Evolutionary conservation across 2,113 vertebrate species (phyloP), one percentile per base, ranked within the genome.

Genomic region (Orthochromis indermauri): DNA sequence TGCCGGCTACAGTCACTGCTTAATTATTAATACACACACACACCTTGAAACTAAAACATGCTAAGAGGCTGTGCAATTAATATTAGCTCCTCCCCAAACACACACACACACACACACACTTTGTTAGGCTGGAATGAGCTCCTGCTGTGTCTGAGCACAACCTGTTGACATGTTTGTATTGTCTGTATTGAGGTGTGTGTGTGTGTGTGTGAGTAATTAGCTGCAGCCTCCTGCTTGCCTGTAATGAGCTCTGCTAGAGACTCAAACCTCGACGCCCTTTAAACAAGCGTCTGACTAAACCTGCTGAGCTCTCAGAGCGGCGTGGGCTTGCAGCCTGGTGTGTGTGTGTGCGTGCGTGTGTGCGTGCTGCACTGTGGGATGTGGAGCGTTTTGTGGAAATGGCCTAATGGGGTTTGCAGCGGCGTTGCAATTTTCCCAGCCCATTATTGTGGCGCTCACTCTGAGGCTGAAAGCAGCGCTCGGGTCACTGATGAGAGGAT

Each of bases 11-110:
- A 92, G 88, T 81, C 49, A 78, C 87, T 89, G 83, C 82, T 96
- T 88, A 95, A 95, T 95, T 92, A 96, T 95, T 95, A 91, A 96
- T 90, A 26, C 42, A 90, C 91, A 5, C 91, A 5, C 90, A 66
- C 93, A 88, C 87, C 86, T 59, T 85, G 88, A 71, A 61, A 89
- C 84, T 84, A 73, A 89, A 89, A 87, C 87, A 92, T 68, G 90
- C 93, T 90, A 94, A 90, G 89, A 91, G 90, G 84, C 80, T 78
- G 55, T 91, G 90, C 86, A 95, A 95, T 95, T 93, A 95, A 93
- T 92, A 95, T 95, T 91, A 92, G 59, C 88, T 57, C 37, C 55
- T 8, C 14, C 73, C 59, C 9, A 63, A 2, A 19, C 2, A 19
- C 24, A 7, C 54, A 59, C 12, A 26, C 26, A 26, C 26, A 26